Percentiles rank a stretch among this genome's conserved stretches.
Conservation (phyloP, 2,113 vertebrate species). For the Craseonycteris thonglongyai region DNA sequence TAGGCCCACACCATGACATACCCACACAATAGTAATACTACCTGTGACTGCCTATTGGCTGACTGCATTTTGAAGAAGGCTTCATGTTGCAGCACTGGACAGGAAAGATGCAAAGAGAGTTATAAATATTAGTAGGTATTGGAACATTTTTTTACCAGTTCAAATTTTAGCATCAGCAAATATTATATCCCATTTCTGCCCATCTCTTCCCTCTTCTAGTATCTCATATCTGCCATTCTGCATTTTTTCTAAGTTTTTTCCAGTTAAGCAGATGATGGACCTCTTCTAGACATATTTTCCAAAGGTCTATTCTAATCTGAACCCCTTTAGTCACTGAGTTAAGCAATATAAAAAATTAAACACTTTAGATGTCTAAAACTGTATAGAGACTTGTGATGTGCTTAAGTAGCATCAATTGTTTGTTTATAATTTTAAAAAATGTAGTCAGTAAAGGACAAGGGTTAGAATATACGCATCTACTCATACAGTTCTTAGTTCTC, state of each 20-base stretch:
- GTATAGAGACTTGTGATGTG: not conserved
- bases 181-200: not conserved
- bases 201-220: not conserved
- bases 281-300: not conserved
- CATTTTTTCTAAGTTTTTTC: not conserved
- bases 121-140: not conserved
- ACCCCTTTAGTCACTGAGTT: not conserved
- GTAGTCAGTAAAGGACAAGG: not conserved
- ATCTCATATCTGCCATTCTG: not conserved
- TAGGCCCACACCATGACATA: accelerated
- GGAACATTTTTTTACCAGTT: not conserved
- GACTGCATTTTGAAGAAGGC: not conserved
- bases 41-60: accelerated
- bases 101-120: not conserved
- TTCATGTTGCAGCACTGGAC: too few species aligned
- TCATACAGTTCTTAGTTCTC: conserved; percentile 23
- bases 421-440: conserved; percentile 26
- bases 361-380: not conserved
- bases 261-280: not conserved
- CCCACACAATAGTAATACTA: too few species aligned
- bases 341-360: not conserved
- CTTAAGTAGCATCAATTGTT: conserved; percentile 25
- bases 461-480: not conserved
- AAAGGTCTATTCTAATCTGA: not conserved
- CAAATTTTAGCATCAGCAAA: not conserved